Percentiles rank a stretch among this genome's conserved stretches.
phyloP scores from a whole-genome alignment of 2,888 invertebrate species.

The Dasypolia templi region DNA sequence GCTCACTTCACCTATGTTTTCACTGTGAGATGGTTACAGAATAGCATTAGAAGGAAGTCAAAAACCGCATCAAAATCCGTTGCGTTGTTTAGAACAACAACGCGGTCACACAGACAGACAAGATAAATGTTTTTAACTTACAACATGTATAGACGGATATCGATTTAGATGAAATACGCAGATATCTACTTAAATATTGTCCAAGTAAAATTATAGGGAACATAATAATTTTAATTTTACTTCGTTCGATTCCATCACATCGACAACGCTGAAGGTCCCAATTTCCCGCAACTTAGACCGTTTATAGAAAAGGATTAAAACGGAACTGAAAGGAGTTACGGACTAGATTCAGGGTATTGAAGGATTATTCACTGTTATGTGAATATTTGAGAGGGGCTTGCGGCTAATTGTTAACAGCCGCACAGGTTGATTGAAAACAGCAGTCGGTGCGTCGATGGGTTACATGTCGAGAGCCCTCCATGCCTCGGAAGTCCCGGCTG shows the following conservation, averaged over 20 bases:
- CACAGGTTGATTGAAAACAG: too few species aligned
- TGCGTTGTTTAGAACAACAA: not conserved
- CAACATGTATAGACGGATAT: not conserved
- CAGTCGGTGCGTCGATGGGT: too few species aligned
- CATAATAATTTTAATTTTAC: conserved; percentile 18
- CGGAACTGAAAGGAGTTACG: conserved; percentile 15
- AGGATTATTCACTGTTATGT: conserved; percentile 26
- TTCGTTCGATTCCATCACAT: conserved; percentile 20
- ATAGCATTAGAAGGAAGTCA: too few species aligned
- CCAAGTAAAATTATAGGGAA: not conserved
- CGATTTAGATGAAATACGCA: not conserved
- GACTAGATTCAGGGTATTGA: conserved; percentile 38
- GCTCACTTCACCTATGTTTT: too few species aligned
- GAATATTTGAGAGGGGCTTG: not conserved
- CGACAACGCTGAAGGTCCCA: conserved; percentile 8
- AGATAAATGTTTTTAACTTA: not conserved
- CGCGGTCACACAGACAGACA: not conserved
- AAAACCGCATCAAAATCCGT: not conserved
- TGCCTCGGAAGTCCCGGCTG: too few species aligned
- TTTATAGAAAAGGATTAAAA: conserved; percentile 53
- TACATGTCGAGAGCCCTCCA: too few species aligned
- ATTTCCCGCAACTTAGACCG: conserved; percentile 44
- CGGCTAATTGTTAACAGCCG: too few species aligned
- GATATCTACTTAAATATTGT: not conserved
- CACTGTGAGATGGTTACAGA: too few species aligned